A percentile compares a stretch with the other conserved stretches of the same genome.
Conservation (phyloP, 1,140 invertebrate species). For the Caenorhabditis inopinata region DNA sequence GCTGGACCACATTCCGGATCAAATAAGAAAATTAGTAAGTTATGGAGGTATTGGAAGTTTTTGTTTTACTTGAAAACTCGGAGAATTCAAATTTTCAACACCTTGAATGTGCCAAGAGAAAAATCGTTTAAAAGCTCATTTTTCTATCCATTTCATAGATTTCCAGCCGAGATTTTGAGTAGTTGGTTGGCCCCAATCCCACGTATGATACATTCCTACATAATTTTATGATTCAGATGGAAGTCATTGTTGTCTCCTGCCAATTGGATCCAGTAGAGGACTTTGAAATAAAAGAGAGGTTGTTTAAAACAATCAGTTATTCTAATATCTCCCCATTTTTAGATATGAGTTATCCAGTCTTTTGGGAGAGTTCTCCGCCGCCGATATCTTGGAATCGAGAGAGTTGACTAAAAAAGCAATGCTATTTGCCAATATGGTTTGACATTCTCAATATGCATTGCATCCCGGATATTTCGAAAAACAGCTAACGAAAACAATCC, state of each 20-base stretch:
- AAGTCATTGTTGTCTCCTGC: background rate
- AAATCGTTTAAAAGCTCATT: no score
- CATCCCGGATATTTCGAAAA: no score
- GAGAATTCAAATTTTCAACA: background rate
- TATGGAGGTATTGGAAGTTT: background rate
- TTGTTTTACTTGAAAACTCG: background rate
- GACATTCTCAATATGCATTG: no score
- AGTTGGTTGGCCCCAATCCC: no score
- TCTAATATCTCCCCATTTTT: background rate
- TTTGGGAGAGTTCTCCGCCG: conserved; percentile 23
- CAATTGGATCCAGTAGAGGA: background rate
- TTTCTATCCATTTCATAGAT: no score
- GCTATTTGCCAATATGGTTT: no score
- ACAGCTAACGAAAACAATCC: no score
- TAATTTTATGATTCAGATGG: conserved; percentile 12
- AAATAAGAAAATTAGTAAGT: conserved; percentile 36
- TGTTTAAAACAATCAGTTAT: background rate
- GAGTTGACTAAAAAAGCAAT: conserved; percentile 18
- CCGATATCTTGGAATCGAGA: conserved; percentile 28
- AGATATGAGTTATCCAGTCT: conserved; percentile 4
- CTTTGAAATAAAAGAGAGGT: background rate
- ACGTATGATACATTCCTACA: no score
- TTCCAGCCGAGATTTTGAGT: no score
- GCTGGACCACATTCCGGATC: background rate
- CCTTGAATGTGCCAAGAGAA: no score